Base-by-base conservation (phyloP, 2,113 vertebrate genomes). In the Cyanoliseus patagonus region DNA sequence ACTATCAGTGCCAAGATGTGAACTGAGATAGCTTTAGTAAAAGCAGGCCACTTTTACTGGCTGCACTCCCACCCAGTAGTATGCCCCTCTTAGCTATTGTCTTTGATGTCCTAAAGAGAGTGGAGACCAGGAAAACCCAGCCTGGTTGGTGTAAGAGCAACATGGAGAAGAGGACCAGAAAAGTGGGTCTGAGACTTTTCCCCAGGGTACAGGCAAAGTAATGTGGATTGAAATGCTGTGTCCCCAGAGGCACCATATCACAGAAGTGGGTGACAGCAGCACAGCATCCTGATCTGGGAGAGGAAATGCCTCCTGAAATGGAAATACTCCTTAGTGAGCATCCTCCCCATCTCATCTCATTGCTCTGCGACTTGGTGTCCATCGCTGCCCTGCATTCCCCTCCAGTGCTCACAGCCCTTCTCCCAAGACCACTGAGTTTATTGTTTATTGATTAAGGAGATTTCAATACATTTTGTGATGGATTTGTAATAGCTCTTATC, bases 401-500 rank as follows among this genome's bases (percentile, higher is more conserved):
- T 46, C 20, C 41, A 24, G 47, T 17, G 53, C 39, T 44, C 77
- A 18, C 59, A 68, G 62, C 19, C 18, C 16, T 72, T 59, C 92
- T 84, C n/a, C 52, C 0, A 68, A 55, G 25, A 63, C 52, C 18
- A 24, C 57, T n/a, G 31, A 9, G n/a, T 69, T 70, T n/a, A 64
- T 35, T 67, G 70, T 53, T 70, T 64, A 90, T 95, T 91, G 92
- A 92, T 86, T 68, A 79, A 78, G 66, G 52, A 47, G 53, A 80
- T 88, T 80, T 91, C 70, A 87, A 63, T 86, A 47, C n/a, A 63
- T 66, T 67, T 86, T 52, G 44, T 83, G 94, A 92, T 64, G 86
- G 88, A 62, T 92, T 94, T 82, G 70, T 92, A 90, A 90, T 88
- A 62, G 82, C 51, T 86, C 49, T 96, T 84, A 76, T 95, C 92